Base-by-base conservation (phyloP, 2,113 vertebrate species). In the Mesocricetus auratus region DNA sequence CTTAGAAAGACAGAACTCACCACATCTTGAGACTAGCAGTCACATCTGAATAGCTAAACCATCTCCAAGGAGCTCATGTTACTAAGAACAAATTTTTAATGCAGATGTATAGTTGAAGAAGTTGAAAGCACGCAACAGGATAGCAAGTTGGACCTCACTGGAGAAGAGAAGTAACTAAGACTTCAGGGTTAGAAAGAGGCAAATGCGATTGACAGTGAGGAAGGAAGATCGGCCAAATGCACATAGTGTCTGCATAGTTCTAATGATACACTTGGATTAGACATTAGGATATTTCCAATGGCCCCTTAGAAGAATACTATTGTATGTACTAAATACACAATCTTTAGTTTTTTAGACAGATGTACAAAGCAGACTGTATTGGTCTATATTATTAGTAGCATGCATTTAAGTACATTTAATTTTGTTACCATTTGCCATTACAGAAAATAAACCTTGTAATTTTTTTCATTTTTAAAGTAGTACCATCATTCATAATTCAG, bases 401-500 rank as follows among this genome's bases (percentile, higher is more conserved):
- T 26, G 19, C 1, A 88, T 11, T 21, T 58, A 73, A 26, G 22
- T 16, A 56, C 2, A 81, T 36, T 19, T 47, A 56, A 68, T 71
- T 26, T 74, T 79, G 15, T 64, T 86, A 36, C 5, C 15, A 9
- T 89, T 86, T 95, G 68, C 19, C 2, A 31, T 8, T 33, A 6
- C 78, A 21, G 22, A 91, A 94, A 95, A 56, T 66, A 86, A 64
- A 86, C 29, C 89, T 69, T 85, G 3, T 5, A 58, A 17, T 58
- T 53, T 75, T 6, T 89, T 47, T 83, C 9, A 39, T 42, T 36
- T 77, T 92, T 94, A 64, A 89, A 88, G 29, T 31, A 56, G 64
- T 58, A 89, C 8, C 74, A 1, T 68, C 79, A 86, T 91, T 86
- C 42, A 62, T 79, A 95, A 71, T 78, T 89, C 42, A 94, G n/a